Conservation (phyloP, 2,113 vertebrate species). For the Nicator chloris region DNA sequence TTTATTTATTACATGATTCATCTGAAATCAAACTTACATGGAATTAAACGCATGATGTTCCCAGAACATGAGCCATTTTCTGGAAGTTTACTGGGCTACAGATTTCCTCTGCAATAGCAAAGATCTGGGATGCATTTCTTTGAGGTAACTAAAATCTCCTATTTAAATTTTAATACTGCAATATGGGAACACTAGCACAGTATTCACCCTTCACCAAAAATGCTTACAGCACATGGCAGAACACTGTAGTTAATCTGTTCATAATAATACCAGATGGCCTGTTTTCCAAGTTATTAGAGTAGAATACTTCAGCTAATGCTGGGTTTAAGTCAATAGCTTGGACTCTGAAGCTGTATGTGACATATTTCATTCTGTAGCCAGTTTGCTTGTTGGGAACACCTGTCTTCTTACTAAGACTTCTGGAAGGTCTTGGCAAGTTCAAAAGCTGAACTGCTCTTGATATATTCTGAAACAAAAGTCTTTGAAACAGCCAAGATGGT, state of each 20-base stretch:
- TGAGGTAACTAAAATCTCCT: background rate
- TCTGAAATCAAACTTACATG: background rate
- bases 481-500: conserved; percentile 59
- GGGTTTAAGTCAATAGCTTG: background rate
- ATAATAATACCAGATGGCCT: background rate
- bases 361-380: background rate
- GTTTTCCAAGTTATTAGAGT: background rate
- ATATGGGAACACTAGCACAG: background rate
- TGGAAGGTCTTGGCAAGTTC: background rate
- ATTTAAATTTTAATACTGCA: background rate
- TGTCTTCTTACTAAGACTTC: conserved; percentile 5
- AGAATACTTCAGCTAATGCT: conserved; percentile 5
- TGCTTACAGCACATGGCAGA: background rate
- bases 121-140: background rate
- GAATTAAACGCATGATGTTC: background rate
- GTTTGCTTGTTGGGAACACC: background rate
- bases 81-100: background rate
- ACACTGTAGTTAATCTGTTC: background rate
- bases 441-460: background rate
- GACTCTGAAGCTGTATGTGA: background rate
- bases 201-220: background rate
- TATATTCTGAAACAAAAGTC: conserved; percentile 38
- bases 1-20: background rate
- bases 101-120: background rate
- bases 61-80: background rate